Evolutionary conservation across 2,113 vertebrate species (phyloP), one percentile per base, ranked within the genome.

Genomic region (Piaya cayana): DNA sequence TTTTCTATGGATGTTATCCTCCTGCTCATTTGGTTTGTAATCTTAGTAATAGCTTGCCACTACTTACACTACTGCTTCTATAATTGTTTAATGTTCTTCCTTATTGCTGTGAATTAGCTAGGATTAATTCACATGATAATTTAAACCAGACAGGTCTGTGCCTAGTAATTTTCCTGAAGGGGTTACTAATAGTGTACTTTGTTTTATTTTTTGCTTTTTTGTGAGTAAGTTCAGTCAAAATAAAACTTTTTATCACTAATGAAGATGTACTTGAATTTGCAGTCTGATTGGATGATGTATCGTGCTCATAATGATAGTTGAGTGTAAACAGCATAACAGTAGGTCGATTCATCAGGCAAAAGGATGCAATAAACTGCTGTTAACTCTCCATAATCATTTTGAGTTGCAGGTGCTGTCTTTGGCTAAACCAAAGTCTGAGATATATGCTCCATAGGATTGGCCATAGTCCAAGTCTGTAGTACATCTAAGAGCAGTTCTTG

Each of bases 401-500:
- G 23, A 58, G 13, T 27, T 3, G 3, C 32, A 27, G 9, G 15
- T 67, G 30, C 42, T 74, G n/a, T 15, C 21, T 53, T 29, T 45
- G 30, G 25, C 13, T 67, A 63, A 49, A 13, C 14, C 12, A 21
- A 37, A 7, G 8, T 14, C 47, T 76, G 29, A 59, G 25, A 55
- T 7, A 55, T 7, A 12, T 34, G 5, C 19, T 76, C 27, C 6
- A 3, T 0, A 18, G 16, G 20, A 36, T 8, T 1, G 0, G 0
- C 1, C 1, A 0, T 15, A 25, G 34, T 9, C 49, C 21, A 59
- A 37, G 34, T 13, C 15, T 37, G 12, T 1, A 0, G 10, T 23
- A 1, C 1, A 26, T 22, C 5, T 7, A 10, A 0, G 3, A 69
- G 15, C 3, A 6, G 8, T 26, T 43, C 29, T 43, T 15, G 3